Evolutionary conservation across 1,140 invertebrate genomes (phyloP), one percentile per base, ranked within the genome.

Genomic region (Lamellibrachia luymesi): DNA sequence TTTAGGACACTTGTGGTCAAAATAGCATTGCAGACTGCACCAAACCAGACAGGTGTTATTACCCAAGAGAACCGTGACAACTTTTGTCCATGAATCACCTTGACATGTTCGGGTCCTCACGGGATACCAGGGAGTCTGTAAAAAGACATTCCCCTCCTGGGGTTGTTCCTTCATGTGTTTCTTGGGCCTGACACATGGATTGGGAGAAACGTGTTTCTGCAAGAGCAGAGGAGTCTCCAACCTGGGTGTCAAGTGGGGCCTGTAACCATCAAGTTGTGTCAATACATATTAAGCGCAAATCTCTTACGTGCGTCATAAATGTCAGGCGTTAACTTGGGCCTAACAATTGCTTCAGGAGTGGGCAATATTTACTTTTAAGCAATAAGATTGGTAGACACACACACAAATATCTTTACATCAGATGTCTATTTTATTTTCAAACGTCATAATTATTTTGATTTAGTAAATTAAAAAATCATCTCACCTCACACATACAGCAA

Each of bases 181-280:
- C 64, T 80, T 80, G 64, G 64, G 64, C 13, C 51, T 64, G 56
- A 50, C 94, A 95, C 25, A 95, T 93, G 27, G 93, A 92, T 91
- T 92, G 93, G 2, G 94, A 95, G 52, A 95, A 94, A 90, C 94
- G 93, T 27, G 94, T 94, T 25, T 94, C 94, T 92, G 92, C 93
- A 13, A 95, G 80, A 25, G 94, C 94, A 92, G 94, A 95, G 0
- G 94, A 94, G 1, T 50, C 89, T 2, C 93, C 93, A 90, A 94
- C 94, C 92, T 92, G 92, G 89, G 94, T 95, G 92, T 95, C 94
- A 80, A 95, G 92, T 4, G 94, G 94, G 13, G 93, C 94, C 94
- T 95, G 92, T 80, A 10, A 80, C 64, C 64, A 80, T 80, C 8
- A 80, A 80, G 64, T 80, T 22, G 25, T 80, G 64, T 80, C 64